Evolutionary conservation across 2,888 invertebrate genomes (phyloP), one percentile per base, ranked within the genome.

Genomic region (Napeogenes inachia): DNA sequence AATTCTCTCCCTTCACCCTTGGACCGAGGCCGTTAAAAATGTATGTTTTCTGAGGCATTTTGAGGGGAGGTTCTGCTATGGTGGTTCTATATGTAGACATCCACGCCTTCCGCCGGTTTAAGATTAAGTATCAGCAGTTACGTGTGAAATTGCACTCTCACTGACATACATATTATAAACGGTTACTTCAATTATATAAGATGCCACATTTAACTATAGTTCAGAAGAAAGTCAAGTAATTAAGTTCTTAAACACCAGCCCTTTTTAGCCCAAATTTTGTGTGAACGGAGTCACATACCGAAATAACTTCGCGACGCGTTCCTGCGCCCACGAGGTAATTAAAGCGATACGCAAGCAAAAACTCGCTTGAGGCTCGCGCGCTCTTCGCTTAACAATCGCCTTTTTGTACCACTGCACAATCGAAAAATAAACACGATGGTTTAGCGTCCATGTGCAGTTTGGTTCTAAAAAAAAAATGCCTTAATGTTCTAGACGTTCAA

Each of bases 1-100:
- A 89, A 89, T 89, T 88, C 84, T 82, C 85, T 81, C 87, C 87
- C 85, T 76, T 82, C 80, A 82, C 87, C 76, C 76, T 70, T 61
- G 68, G 73, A 68, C 77, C 74, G 76, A 62, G 80, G 79, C 78
- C 82, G 85, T 90, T 89, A 88, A 88, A 88, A 89, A 89, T 89
- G 88, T 87, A 89, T 88, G 88, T 83, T 81, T 81, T 78, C 78
- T 76, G 68, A 69, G 69, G 71, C 76, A 78, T 63, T 77, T 75
- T 77, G 75, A 67, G 68, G 71, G 71, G 73, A 64, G 81, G 79
- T 70, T 75, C 68, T 76, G 79, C 78, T 79, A 74, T 75, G 78
- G 79, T 82, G 79, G 84, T 84, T 84, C 71, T 65, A 65, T 71
- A 65, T 65, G 67, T 65, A 62, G 61, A 57, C 68, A 63, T 60